These are phyloP conservation scores for Sinella curviseta DNA, from an alignment of 1,140 invertebrate species.

Conservation along the genomic window DNA sequence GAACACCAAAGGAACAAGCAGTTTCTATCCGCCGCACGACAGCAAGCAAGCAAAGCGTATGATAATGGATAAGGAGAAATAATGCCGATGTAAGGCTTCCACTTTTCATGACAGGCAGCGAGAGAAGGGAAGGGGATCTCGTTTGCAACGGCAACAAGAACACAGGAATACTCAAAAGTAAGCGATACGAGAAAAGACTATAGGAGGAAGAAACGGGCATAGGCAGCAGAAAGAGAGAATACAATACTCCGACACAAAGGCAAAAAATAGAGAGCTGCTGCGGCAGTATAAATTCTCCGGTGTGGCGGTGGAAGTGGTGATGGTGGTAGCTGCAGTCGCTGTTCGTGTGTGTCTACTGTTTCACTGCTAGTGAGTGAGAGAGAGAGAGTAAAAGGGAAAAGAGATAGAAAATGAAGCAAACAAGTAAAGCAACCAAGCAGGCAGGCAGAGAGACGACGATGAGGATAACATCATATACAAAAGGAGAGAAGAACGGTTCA, in stretches of 20 bases:
- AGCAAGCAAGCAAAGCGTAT: neutral
- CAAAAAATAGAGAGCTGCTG: neutral
- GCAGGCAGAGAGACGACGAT: slow-evolving; percentile 1
- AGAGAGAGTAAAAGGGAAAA: slow-evolving; percentile 4
- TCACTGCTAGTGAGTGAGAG: neutral
- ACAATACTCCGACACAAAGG: neutral
- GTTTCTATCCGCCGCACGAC: neutral
- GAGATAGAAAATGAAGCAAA: slow-evolving; percentile 12
- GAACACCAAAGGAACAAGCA: too few species aligned
- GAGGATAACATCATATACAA: neutral
- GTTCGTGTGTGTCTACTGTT: slow-evolving; percentile 12
- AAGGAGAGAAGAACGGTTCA: slow-evolving; percentile 19
- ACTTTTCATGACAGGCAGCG: slow-evolving; percentile 1
- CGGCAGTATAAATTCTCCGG: neutral
- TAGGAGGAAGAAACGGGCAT: too few species aligned
- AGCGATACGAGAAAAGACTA: too few species aligned
- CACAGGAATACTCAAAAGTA: too few species aligned
- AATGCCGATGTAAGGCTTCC: neutral
- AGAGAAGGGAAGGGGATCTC: neutral
- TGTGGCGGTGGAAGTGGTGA: neutral
- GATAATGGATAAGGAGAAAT: slow-evolving; percentile 9
- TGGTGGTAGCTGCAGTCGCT: neutral
- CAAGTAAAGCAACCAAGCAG: slow-evolving; percentile 5
- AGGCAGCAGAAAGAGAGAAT: neutral
- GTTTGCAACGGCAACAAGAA: neutral